Base-by-base conservation (phyloP, 1,140 invertebrate genomes). In the Ylistrum balloti region DNA sequence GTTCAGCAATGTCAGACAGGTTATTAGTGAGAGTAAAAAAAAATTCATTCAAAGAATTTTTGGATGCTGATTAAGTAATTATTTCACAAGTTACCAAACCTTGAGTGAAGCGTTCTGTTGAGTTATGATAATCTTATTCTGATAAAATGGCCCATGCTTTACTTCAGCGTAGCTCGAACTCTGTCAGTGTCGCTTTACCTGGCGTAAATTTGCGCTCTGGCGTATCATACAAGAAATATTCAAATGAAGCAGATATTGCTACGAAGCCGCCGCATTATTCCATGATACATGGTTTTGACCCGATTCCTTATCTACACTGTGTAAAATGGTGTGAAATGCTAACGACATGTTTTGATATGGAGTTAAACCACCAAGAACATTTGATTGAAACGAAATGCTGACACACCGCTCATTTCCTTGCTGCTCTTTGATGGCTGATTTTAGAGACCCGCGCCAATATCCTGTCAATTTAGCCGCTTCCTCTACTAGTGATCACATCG, bases 401-500 rank as follows among this genome's bases (percentile, higher is more conserved):
- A 89, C 90, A 90, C 87, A 88, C 38, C 88, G 86, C 86, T 90
- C 33, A 91, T 90, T 91, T 91, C 91, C 91, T 88, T 33, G 41
- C 32, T 48, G 41, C 33, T 88, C 91, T 92, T 92, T 92, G 91
- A 92, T 92, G 91, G 48, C 90, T 90, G 89, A 89, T 74, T 87
- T 45, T 85, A 89, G 89, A 90, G 88, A 88, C 89, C 90, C 86
- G 85, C 87, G 89, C 86, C 88, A 92, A 92, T 92, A 89, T 92
- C 91, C 91, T 45, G 88, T 86, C 89, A 88, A 89, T 92, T 90
- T 92, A 89, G 74, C 86, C 7, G 88, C 88, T 92, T 92, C 91
- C 91, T 87, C 22, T 90, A 74, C 22, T n/a, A n/a, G 56, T 9
- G 56, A 74, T 74, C 56, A 74, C 56, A 74, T 74, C 56, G 56